Evolutionary conservation across 2,888 invertebrate genomes (phyloP).

Genomic region (Mesorhabditis spiculigera): DNA sequence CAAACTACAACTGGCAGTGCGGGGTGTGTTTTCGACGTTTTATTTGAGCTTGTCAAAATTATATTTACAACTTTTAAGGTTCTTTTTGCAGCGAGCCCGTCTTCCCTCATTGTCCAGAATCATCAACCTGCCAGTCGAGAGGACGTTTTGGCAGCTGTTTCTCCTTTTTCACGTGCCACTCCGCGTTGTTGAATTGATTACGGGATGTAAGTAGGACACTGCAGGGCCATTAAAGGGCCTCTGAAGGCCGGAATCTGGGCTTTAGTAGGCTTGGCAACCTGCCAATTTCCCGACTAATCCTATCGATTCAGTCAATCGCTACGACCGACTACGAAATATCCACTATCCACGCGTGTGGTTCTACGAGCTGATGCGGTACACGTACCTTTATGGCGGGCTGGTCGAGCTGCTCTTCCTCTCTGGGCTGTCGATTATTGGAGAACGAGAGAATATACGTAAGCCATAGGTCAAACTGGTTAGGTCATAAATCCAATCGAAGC

Average conservation of each 20-base stretch:
- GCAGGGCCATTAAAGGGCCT: not conserved
- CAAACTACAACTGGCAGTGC: constrained; percentile 58
- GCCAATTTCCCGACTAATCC: not conserved
- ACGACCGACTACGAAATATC: constrained; percentile 50
- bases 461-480: not conserved
- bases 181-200: constrained; percentile 48
- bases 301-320: constrained; percentile 45
- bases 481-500: not conserved
- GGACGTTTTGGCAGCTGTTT: constrained; percentile 56
- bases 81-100: constrained; percentile 48
- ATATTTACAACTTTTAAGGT: not conserved
- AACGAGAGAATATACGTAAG: constrained; percentile 54
- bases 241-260: too few species aligned
- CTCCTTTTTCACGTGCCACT: constrained; percentile 56
- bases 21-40: constrained; percentile 35
- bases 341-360: constrained; percentile 46
- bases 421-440: constrained; percentile 54
- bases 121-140: constrained; percentile 56
- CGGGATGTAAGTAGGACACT: constrained; percentile 44
- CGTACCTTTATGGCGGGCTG: constrained; percentile 36
- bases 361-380: constrained; percentile 36
- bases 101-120: constrained; percentile 56
- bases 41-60: constrained; percentile 5
- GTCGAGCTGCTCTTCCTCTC: constrained; percentile 41
- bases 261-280: not conserved